These are phyloP conservation scores for Chaenogobius annularis DNA, from an alignment of 2,113 vertebrate genomes.

Conservation along the genomic window DNA sequence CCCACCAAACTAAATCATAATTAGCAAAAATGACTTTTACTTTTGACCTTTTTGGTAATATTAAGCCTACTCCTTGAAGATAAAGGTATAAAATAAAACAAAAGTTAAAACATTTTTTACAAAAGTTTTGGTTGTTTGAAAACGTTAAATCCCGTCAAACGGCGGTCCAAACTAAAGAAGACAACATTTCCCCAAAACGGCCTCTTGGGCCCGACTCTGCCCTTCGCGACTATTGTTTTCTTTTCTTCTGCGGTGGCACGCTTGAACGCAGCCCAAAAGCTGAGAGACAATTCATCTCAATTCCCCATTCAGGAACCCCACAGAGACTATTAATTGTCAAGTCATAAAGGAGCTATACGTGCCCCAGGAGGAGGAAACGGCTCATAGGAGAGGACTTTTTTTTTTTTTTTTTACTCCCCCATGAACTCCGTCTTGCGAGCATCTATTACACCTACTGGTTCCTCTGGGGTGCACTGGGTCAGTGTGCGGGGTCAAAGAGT, in stretches of 20 bases:
- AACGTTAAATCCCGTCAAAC: conserved; percentile 31
- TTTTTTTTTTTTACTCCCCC: conserved; percentile 18
- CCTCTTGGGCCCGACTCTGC: conserved; percentile 51
- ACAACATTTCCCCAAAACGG: conserved; percentile 66
- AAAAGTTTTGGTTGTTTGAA: too few species aligned
- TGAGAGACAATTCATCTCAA: conserved; percentile 72
- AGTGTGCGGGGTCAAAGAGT: conserved; percentile 57
- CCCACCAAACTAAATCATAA: too few species aligned
- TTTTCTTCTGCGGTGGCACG: conserved; percentile 51
- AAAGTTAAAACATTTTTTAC: too few species aligned
- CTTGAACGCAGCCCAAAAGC: conserved; percentile 74
- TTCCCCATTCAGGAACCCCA: conserved; percentile 68
- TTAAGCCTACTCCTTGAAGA: too few species aligned
- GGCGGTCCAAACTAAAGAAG: conserved; percentile 54
- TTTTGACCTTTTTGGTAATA: too few species aligned
- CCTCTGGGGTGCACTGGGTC: conserved; percentile 42
- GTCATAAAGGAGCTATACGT: conserved; percentile 65
- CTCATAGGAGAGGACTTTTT: conserved; percentile 39
- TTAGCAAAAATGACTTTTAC: too few species aligned
- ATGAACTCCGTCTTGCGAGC: conserved; percentile 35
- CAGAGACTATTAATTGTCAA: conserved; percentile 74
- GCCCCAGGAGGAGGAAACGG: conserved; percentile 54
- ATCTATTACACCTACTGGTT: conserved; percentile 58
- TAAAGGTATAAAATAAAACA: too few species aligned
- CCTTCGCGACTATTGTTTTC: conserved; percentile 58